Percentiles rank a stretch among this genome's conserved stretches.
These are phyloP conservation scores for Empidonax traillii DNA, from an alignment of 2,113 vertebrate species.

Conservation along the genomic window DNA sequence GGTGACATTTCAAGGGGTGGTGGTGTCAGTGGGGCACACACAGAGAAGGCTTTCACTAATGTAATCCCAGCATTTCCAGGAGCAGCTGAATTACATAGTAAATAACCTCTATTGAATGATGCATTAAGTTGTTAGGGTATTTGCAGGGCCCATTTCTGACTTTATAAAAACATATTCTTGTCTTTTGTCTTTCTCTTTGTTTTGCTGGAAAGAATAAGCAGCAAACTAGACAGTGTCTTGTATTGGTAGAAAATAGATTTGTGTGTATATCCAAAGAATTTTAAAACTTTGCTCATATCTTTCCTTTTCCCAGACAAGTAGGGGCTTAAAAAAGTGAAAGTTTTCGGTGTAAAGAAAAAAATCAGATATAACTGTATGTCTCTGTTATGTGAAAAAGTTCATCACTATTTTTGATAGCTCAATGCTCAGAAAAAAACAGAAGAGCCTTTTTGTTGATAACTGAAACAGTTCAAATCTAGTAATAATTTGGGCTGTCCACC, in stretches of 20 bases:
- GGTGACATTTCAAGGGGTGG: not conserved
- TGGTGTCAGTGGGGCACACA: not conserved
- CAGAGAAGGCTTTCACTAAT: not conserved
- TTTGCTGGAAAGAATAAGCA: not conserved
- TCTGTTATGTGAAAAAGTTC: not conserved
- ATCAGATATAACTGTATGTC: not conserved
- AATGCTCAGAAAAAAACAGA: not conserved
- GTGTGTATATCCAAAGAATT: not conserved
- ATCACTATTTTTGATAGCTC: not conserved
- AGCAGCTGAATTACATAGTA: not conserved
- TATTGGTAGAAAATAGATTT: not conserved
- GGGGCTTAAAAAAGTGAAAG: not conserved
- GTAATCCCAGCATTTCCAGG: not conserved
- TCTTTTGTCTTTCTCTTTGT: not conserved
- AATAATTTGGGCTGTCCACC: not conserved
- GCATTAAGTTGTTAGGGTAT: not conserved
- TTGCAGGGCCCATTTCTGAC: not conserved
- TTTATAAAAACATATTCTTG: rapidly evolving
- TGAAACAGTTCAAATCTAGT: not conserved
- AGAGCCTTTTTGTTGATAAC: not conserved
- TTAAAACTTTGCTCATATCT: not conserved
- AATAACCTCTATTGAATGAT: not conserved
- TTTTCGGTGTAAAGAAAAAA: not conserved
- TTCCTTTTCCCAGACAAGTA: not conserved
- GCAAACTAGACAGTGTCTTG: not conserved